A percentile compares a stretch with the other conserved stretches of the same genome.
These are phyloP conservation scores for Ctenopoma multispine DNA, from an alignment of 2,797 vertebrate genomes.

Conservation along the genomic window DNA sequence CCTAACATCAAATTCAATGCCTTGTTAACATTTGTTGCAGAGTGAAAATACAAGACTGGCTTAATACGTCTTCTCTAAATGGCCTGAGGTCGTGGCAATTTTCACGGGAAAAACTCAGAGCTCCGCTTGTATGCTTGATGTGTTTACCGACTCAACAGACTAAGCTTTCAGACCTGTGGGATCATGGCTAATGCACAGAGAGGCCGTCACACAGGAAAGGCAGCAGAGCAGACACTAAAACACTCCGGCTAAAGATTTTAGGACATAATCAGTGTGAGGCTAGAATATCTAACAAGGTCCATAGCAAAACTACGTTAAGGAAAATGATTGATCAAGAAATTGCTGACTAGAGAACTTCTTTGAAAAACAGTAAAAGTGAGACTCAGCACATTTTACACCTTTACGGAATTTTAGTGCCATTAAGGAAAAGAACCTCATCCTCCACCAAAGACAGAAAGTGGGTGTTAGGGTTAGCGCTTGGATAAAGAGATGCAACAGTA, in stretches of 20 bases:
- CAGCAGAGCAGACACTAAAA: not conserved
- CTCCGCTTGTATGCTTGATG: slow-evolving; percentile 14
- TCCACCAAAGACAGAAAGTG: too few species aligned
- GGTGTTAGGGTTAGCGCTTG: too few species aligned
- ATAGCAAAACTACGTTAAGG: not conserved
- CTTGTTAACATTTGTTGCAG: slow-evolving; percentile 59
- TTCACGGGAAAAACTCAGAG: slow-evolving; percentile 17
- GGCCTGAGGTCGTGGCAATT: slow-evolving; percentile 33
- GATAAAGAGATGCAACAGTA: too few species aligned
- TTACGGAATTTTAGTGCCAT: not conserved
- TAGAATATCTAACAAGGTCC: not conserved
- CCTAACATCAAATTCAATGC: slow-evolving; percentile 39
- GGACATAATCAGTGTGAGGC: not conserved
- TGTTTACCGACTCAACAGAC: slow-evolving; percentile 22
- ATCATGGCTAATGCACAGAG: slow-evolving; percentile 3
- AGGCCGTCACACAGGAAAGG: not conserved
- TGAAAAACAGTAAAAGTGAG: not conserved
- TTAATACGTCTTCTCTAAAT: slow-evolving; percentile 46
- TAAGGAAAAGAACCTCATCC: too few species aligned
- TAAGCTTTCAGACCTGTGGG: slow-evolving; percentile 15
- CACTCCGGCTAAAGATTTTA: not conserved
- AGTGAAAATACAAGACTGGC: slow-evolving; percentile 12
- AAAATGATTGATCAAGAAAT: not conserved
- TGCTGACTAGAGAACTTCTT: not conserved
- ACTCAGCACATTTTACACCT: not conserved